Evolutionary conservation across 2,113 vertebrate genomes (phyloP), one percentile per base, ranked within the genome.

Genomic region (Zingel zingel): DNA sequence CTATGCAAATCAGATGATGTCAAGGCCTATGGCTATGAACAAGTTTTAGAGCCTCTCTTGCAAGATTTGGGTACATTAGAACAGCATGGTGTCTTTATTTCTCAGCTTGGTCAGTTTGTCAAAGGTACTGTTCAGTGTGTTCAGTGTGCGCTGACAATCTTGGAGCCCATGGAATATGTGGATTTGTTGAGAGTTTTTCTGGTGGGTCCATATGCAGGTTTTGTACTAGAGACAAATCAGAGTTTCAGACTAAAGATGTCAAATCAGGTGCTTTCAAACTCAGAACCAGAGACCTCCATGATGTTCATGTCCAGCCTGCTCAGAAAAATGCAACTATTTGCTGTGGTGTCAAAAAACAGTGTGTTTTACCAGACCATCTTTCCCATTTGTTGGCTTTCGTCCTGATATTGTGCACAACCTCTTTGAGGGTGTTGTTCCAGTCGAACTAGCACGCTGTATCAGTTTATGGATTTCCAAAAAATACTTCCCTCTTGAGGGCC

Each of bases 381-480:
- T 62, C 45, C 2, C n/a, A 72, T 57, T 85, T 85, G 74, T 63
- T 76, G 80, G 83, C 2, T 86, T 74, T 75, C 82, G 82, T 13
- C 88, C 79, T 58, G 82, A 85, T 51, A 30, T 86, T 58, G 53
- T 57, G 2, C 74, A 85, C 7, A 63, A 81, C 25, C 64, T 79
- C 21, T 83, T 73, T 50, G 43, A 83, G 12, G 75, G 75, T 27
- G 33, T 77, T 33, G 78, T 79, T 6, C 74, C 65, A 50, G 54
- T 53, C 18, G 65, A 89, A 59, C 70, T 90, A 2, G 80, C 83
- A 36, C 12, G 16, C 21, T 85, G 77, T 58, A n/a, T 74, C 23
- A 1, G 36, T 18, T 33, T 71, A 21, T 18, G 66, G 30, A 74
- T 77, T 21, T 63, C 58, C 6, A 77, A 77, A 12, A 81, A 86